Evolutionary conservation across 2,113 vertebrate genomes (phyloP).

Genomic region (Campylomormyrus tamandua): DNA sequence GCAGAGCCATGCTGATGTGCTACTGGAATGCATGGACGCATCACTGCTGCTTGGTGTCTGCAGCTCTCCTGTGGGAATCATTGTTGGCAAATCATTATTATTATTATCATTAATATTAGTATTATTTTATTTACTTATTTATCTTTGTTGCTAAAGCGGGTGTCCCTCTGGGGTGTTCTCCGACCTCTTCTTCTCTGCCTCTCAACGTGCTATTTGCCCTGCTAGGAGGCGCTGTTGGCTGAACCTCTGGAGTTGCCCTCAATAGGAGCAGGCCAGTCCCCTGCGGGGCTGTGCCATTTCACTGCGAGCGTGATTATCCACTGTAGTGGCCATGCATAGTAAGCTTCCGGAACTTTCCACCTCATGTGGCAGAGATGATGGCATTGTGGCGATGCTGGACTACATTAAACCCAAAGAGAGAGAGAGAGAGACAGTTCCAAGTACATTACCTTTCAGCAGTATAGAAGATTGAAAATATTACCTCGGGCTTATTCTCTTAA

Average conservation of each 20-base stretch:
- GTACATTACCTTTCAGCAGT: not conserved
- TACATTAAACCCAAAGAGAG: not conserved
- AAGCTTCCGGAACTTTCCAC: not conserved
- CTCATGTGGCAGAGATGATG: not conserved
- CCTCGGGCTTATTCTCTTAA: not conserved
- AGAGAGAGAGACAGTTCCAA: not conserved
- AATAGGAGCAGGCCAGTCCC: not conserved
- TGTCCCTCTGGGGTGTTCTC: not conserved
- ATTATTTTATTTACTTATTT: not conserved
- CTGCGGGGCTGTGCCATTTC: not conserved
- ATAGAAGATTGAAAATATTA: not conserved
- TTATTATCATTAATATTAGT: not conserved
- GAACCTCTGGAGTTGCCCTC: not conserved
- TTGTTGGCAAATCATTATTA: not conserved
- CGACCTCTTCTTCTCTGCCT: not conserved
- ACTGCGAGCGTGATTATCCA: not conserved
- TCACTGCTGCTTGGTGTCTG: not conserved
- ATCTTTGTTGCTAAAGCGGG: conserved; percentile 4
- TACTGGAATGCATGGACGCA: not conserved
- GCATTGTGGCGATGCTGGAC: not conserved
- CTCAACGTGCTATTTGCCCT: not conserved
- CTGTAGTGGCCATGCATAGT: not conserved
- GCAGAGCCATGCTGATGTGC: not conserved
- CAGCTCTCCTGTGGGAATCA: not conserved
- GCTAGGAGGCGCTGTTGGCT: not conserved